A percentile compares a stretch with the other conserved stretches of the same genome.
Conservation (phyloP, 2,888 invertebrate genomes). For the Acrocera orbiculus region DNA sequence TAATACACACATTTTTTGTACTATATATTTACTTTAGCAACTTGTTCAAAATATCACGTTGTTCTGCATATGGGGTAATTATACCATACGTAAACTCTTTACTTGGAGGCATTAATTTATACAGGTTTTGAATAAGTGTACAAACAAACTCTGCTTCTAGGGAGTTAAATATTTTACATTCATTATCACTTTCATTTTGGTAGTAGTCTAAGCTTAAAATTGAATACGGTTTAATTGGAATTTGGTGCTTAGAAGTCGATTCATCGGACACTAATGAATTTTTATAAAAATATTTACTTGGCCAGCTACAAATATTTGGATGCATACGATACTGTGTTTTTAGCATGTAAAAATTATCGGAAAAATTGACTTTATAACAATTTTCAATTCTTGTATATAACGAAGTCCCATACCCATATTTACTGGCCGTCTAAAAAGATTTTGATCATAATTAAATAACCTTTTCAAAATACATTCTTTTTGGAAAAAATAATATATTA, state of each 20-base stretch:
- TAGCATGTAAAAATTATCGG: constrained; percentile 37
- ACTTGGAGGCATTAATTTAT: constrained; percentile 25
- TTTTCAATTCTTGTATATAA: constrained; percentile 57
- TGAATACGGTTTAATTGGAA: constrained; percentile 42
- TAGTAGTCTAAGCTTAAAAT: constrained; percentile 38
- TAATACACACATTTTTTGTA: too few species aligned
- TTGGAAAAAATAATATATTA: too few species aligned
- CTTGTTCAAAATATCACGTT: constrained; percentile 28
- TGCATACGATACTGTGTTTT: constrained; percentile 75
- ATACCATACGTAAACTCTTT: constrained; percentile 38
- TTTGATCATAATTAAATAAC: neutral
- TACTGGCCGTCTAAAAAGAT: constrained; percentile 42
- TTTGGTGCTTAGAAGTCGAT: too few species aligned
- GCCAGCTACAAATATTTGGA: constrained; percentile 59
- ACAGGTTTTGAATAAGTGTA: constrained; percentile 34
- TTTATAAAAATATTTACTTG: constrained; percentile 39
- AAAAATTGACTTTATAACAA: constrained; percentile 31
- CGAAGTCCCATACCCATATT: constrained; percentile 52
- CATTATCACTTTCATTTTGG: constrained; percentile 21
- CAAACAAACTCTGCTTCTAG: constrained; percentile 44
- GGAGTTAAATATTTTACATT: constrained; percentile 33
- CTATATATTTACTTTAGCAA: constrained; percentile 17
- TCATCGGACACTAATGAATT: too few species aligned
- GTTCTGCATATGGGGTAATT: constrained; percentile 53
- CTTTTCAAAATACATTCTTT: neutral